Conservation (phyloP, 1,140 invertebrate species). For the Drosophila parvula region DNA sequence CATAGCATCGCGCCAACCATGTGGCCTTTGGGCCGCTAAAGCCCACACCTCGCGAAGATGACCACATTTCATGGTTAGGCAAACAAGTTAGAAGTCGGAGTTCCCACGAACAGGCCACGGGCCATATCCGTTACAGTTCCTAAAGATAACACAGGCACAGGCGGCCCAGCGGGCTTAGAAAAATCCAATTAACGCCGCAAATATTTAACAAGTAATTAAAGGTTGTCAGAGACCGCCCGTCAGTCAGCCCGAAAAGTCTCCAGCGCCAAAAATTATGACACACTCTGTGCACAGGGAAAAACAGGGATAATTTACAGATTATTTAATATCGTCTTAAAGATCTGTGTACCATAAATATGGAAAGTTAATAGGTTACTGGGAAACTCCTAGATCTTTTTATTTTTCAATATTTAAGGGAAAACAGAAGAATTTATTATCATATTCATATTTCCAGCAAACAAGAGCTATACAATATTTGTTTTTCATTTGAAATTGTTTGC, state of each 20-base stretch:
- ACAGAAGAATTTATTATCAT: too few species aligned
- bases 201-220: slow-evolving; percentile 80
- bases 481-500: not conserved
- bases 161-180: slow-evolving; percentile 16
- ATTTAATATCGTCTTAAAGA: not conserved
- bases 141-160: slow-evolving; percentile 11
- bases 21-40: not conserved
- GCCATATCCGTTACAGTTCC: slow-evolving; percentile 57
- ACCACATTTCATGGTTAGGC: slow-evolving; percentile 57
- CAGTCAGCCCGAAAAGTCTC: slow-evolving; percentile 34
- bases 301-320: not conserved
- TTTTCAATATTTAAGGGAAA: too few species aligned
- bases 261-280: slow-evolving; percentile 12
- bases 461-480: too few species aligned
- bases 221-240: slow-evolving; percentile 26
- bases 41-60: slow-evolving; percentile 16
- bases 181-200: slow-evolving; percentile 77
- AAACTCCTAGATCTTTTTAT: too few species aligned
- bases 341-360: not conserved
- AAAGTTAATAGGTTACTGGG: not conserved
- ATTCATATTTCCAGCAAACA: too few species aligned
- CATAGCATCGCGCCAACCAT: slow-evolving; percentile 15
- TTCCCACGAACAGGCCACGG: slow-evolving; percentile 41
- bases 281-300: slow-evolving; percentile 4
- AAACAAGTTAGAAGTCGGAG: slow-evolving; percentile 44